Evolutionary conservation across 2,113 vertebrate genomes (phyloP).

Genomic region (Eudorcas thomsonii): DNA sequence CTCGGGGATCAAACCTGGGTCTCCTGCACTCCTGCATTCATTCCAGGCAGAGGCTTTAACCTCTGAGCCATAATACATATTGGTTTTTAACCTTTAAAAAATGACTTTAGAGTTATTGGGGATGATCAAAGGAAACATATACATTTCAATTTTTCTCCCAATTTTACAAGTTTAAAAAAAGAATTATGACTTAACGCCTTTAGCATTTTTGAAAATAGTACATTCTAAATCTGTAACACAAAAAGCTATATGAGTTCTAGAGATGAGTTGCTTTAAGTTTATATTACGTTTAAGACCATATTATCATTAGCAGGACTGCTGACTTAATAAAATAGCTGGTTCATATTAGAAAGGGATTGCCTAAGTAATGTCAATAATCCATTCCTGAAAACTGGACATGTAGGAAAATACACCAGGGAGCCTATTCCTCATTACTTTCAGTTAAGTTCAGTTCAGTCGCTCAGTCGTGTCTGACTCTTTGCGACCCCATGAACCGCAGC

Average conservation of each 20-base stretch:
- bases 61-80: too few relatives aligned
- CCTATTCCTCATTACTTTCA: background rate
- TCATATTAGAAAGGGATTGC: background rate
- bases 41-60: too few relatives aligned
- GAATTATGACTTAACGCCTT: background rate
- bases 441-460: too few relatives aligned
- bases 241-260: background rate
- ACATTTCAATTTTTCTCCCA: background rate
- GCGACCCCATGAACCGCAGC: too few relatives aligned
- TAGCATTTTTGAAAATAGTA: background rate
- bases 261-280: background rate
- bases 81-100: conserved; percentile 42
- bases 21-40: too few relatives aligned
- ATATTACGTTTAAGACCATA: background rate
- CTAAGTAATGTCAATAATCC: background rate
- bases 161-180: conserved; percentile 17
- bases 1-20: too few relatives aligned
- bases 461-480: too few relatives aligned
- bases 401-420: background rate
- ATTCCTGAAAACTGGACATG: background rate
- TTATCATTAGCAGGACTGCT: background rate
- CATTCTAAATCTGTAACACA: background rate
- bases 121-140: background rate
- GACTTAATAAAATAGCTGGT: background rate
- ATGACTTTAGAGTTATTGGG: conserved; percentile 3